Evolutionary conservation across 1,140 invertebrate genomes (phyloP), one percentile per base, ranked within the genome.

Genomic region (Heliconius hermathena): DNA sequence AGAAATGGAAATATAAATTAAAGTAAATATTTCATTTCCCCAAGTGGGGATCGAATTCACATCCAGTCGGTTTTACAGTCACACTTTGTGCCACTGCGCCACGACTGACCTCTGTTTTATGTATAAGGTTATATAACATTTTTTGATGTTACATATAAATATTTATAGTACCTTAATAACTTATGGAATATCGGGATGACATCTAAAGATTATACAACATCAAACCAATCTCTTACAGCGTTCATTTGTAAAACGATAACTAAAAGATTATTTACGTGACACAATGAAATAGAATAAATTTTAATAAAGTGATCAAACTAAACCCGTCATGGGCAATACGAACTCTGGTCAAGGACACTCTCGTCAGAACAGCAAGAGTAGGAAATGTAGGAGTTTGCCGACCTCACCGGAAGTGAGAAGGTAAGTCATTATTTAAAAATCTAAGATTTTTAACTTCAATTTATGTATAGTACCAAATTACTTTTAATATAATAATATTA

Each of bases 331-430:
- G 94, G 94, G 94, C 38, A 95, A 95, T 79, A 88, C 93, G 29
- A 94, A 93, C 79, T 94, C 92, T 6, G 93, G 93, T 1, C 89
- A 90, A 70, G 89, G 88, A 36, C 89, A 92, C 57, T 75, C 88
- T 22, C 84, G 90, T 41, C 88, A 92, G n/a, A 83, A 87, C 80
- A 88, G 85, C 81, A 94, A 94, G 79, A 91, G 85, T 82, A 90
- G 94, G 80, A 94, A 94, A 82, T 94, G 91, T 26, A 88, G 94
- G 76, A 95, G 94, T 82, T 83, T 95, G 79, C 94, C 94, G 66
- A 95, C 94, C 22, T 94, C 93, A 16, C 94, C 94, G 73, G 94
- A 95, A 93, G 94, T 95, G 33, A 89, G 94, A 84, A 94, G 94
- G 94, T 95, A 89, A 38, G 82, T 66, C 11, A 22, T 11, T 26